These are phyloP conservation scores for Cossypha niveicapilla DNA, from an alignment of 2,797 vertebrate genomes.

Conservation along the genomic window DNA sequence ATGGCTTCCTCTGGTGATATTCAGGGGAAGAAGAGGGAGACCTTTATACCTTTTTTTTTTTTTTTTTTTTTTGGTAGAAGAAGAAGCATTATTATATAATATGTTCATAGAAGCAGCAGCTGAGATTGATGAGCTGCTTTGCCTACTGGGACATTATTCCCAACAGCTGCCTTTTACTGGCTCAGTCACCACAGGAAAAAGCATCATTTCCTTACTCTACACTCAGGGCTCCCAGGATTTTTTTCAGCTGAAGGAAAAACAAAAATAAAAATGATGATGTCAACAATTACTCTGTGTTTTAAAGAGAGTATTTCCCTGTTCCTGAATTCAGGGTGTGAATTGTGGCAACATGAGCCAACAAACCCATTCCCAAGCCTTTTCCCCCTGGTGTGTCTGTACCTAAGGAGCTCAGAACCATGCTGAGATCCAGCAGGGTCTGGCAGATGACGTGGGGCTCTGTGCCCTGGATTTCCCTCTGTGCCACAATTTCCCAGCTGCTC, in stretches of 20 bases:
- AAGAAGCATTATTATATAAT: neutral
- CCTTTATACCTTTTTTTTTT: neutral
- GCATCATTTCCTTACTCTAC: neutral
- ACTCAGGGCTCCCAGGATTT: neutral
- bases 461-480: neutral
- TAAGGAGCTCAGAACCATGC: neutral
- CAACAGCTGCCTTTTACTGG: neutral
- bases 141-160: constrained; percentile 8
- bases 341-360: neutral
- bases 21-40: neutral
- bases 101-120: neutral
- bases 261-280: neutral
- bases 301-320: neutral
- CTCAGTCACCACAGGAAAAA: neutral
- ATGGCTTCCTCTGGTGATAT: constrained; percentile 1
- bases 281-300: neutral
- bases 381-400: neutral
- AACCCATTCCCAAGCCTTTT: neutral
- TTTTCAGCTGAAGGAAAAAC: neutral
- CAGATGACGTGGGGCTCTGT: fast-evolving
- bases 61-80: neutral
- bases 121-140: constrained; percentile 7
- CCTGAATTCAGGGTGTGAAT: neutral
- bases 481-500: neutral
- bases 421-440: neutral